Evolutionary conservation across 2,888 invertebrate species (phyloP).

Genomic region (Oasisia sp.): DNA sequence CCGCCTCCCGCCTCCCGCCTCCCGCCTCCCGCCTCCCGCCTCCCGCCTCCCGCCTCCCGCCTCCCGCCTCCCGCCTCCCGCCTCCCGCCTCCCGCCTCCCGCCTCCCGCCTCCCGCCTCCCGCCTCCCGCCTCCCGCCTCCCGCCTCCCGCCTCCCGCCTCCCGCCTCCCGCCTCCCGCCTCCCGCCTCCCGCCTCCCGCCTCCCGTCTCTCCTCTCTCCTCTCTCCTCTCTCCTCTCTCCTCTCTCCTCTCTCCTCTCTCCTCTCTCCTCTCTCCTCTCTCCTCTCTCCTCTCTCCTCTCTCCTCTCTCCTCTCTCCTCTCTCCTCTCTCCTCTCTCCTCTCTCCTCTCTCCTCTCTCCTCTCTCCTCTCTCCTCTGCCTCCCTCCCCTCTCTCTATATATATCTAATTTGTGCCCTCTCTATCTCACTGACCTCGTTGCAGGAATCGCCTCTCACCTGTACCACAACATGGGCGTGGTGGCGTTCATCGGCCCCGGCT

Average conservation of each 20-base stretch:
- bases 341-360: background rate
- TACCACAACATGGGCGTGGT: conserved; percentile 17
- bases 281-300: background rate
- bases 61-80: background rate
- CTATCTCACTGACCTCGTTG: background rate
- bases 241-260: background rate
- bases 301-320: background rate
- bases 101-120: no score
- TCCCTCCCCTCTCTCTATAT: background rate
- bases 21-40: background rate
- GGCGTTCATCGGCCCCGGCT: conserved; percentile 23
- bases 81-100: no score
- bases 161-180: background rate
- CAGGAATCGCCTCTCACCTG: background rate
- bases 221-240: background rate
- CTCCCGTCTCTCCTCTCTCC: background rate
- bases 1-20: background rate
- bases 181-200: background rate
- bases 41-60: background rate
- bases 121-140: no score
- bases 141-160: background rate
- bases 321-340: background rate
- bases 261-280: background rate
- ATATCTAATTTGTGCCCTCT: background rate
- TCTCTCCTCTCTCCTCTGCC: background rate